A percentile compares a stretch with the other conserved stretches of the same genome.
Evolutionary conservation across 2,888 invertebrate genomes (phyloP).

Genomic region (Vesta saturnalis): DNA sequence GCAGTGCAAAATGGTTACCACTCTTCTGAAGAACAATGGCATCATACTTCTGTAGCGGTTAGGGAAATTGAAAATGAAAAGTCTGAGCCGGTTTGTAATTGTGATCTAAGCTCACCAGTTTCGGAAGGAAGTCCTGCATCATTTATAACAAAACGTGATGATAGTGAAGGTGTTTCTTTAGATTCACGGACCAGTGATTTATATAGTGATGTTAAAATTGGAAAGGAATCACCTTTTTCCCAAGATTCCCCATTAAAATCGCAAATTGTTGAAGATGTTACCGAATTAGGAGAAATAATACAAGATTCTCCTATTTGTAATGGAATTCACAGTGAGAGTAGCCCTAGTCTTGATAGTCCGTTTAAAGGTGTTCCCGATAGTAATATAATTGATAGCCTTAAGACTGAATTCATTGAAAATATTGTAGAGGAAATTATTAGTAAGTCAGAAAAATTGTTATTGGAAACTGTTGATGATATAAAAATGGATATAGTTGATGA

Average conservation of each 20-base stretch:
- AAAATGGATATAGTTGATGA: constrained; percentile 59
- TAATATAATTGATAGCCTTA: constrained; percentile 41
- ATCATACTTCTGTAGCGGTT: constrained; percentile 46
- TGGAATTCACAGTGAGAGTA: constrained; percentile 59
- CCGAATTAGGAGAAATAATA: constrained; percentile 39
- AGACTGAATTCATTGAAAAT: constrained; percentile 59
- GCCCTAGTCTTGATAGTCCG: constrained; percentile 58
- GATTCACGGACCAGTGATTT: constrained; percentile 67
- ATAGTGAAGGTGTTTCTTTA: constrained; percentile 65
- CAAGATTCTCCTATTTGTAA: constrained; percentile 59
- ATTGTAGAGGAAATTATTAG: constrained; percentile 51
- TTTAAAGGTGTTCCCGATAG: constrained; percentile 46
- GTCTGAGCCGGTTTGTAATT: constrained; percentile 58
- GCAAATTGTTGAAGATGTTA: constrained; percentile 51
- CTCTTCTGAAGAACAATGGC: constrained; percentile 55
- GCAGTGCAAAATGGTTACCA: constrained; percentile 57
- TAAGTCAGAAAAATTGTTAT: constrained; percentile 40
- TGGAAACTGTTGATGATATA: constrained; percentile 57
- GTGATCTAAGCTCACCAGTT: constrained; percentile 62
- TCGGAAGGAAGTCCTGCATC: constrained; percentile 65
- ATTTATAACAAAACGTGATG: constrained; percentile 61
- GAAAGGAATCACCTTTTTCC: constrained; percentile 69
- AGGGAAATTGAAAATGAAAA: constrained; percentile 56
- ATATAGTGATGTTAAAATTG: constrained; percentile 70
- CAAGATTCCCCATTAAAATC: constrained; percentile 61